Evolutionary conservation across 2,113 vertebrate genomes (phyloP).

Genomic region (Salvelinus fontinalis): DNA sequence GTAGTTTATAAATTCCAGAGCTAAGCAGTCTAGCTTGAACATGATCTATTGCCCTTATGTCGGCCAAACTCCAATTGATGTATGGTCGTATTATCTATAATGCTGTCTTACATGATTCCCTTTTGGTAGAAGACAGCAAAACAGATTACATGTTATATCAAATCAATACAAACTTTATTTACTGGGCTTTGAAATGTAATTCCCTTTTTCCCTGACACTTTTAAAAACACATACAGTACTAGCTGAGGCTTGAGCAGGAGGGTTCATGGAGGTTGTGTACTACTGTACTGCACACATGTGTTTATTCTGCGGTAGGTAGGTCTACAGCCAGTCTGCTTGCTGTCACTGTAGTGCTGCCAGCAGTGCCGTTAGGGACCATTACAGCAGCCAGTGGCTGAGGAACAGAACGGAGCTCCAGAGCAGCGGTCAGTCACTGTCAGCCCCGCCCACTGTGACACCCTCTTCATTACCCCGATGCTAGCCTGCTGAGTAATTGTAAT

Average conservation of each 20-base stretch:
- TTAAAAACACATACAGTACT: conserved; percentile 73
- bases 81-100: conserved; percentile 90
- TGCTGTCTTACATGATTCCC: conserved; percentile 88
- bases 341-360: conserved; percentile 50
- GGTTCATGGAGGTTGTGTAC: conserved; percentile 7
- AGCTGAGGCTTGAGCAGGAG: conserved; percentile 62
- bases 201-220: conserved; percentile 66
- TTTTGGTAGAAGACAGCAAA: conserved; percentile 96
- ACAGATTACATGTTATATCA: conserved; percentile 91
- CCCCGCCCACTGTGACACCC: conserved; percentile 74
- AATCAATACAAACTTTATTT: conserved; percentile 99
- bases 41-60: conserved; percentile 86
- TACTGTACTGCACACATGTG: neutral
- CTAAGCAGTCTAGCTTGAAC: conserved; percentile 89
- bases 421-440: conserved; percentile 67
- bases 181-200: conserved; percentile 84
- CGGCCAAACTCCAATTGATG: conserved; percentile 83
- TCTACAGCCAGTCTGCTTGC: conserved; percentile 54
- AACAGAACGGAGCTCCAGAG: conserved; percentile 65
- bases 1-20: conserved; percentile 85
- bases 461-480: conserved; percentile 72
- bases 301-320: conserved; percentile 32
- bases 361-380: conserved; percentile 59
- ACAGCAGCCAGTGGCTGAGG: conserved; percentile 65
- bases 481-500: conserved; percentile 78